Conservation (phyloP, 2,888 invertebrate genomes). For the Epistrophella euchroma region DNA sequence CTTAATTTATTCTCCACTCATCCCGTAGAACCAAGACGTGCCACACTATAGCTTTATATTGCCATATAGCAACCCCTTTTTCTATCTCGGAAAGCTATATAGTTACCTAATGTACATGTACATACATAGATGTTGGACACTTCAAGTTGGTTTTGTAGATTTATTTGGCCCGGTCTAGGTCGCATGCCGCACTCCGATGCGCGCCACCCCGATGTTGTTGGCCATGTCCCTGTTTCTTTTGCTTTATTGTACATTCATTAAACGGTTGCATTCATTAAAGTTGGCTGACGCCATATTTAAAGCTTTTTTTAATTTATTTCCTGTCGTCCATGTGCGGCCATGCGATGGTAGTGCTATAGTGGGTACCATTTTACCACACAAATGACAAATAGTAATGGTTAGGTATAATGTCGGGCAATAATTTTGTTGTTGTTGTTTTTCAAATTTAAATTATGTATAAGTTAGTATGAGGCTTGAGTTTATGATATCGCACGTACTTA, state of each 20-base stretch:
- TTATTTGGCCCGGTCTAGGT: slow-evolving; percentile 51
- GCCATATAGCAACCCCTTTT: slow-evolving; percentile 11
- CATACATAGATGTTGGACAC: background rate
- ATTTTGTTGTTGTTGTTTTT: slow-evolving; percentile 47
- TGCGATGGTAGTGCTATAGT: background rate
- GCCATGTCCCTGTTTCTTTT: slow-evolving; percentile 18
- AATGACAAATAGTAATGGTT: slow-evolving; percentile 64
- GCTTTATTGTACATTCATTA: slow-evolving; percentile 67
- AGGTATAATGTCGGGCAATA: slow-evolving; percentile 59
- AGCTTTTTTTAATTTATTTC: slow-evolving; percentile 45
- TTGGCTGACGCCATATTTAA: slow-evolving; percentile 72
- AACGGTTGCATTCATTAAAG: slow-evolving; percentile 71
- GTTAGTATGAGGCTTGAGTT: background rate
- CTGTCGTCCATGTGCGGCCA: slow-evolving; percentile 35
- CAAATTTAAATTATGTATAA: background rate
- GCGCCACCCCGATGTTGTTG: slow-evolving; percentile 41
- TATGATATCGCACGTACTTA: too few relatives aligned
- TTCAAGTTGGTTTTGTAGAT: slow-evolving; percentile 38
- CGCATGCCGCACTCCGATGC: slow-evolving; percentile 20
- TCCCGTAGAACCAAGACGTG: slow-evolving; percentile 37
- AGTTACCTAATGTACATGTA: slow-evolving; percentile 15
- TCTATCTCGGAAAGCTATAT: slow-evolving; percentile 52
- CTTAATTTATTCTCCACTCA: slow-evolving; percentile 66
- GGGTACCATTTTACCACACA: slow-evolving; percentile 24
- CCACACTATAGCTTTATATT: background rate